A percentile compares a stretch with the other conserved stretches of the same genome.
phyloP scores from a whole-genome alignment of 2,888 invertebrate species.

The Lepeophtheirus nordmannii region DNA sequence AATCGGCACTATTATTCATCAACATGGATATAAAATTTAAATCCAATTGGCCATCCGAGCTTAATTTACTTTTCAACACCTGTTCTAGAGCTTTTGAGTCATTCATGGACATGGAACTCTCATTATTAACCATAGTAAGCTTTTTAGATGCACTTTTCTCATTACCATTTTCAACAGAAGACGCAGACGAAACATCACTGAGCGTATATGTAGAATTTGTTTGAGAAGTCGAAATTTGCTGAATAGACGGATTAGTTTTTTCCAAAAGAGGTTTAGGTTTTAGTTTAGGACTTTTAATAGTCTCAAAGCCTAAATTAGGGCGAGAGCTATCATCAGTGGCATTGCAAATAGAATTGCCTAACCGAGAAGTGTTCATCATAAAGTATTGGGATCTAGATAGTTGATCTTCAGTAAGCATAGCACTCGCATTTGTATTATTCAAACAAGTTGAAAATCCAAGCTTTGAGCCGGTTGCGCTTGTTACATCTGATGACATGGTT shows the following conservation, averaged over 20 bases:
- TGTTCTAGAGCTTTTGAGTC: not conserved
- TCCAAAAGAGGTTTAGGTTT: not conserved
- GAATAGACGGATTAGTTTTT: not conserved
- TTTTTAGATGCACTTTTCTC: not conserved
- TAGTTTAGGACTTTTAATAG: conserved; percentile 2
- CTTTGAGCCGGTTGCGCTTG: not conserved
- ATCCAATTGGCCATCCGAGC: not conserved
- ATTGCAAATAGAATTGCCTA: conserved; percentile 1
- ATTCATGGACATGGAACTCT: not conserved
- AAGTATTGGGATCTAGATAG: conserved; percentile 10
- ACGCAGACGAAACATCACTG: not conserved
- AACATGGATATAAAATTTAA: not conserved
- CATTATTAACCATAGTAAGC: not conserved
- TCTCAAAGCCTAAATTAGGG: conserved; percentile 9
- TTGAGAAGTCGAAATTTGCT: not conserved
- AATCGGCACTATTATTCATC: not conserved
- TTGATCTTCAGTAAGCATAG: not conserved
- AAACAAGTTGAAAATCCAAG: not conserved
- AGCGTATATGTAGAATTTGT: conserved; percentile 1
- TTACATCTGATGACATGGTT: not conserved
- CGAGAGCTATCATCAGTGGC: conserved; percentile 8
- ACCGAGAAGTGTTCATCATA: conserved; percentile 10
- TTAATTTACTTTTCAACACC: not conserved
- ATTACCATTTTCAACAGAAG: not conserved
- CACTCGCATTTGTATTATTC: not conserved